A percentile compares a stretch with the other conserved stretches of the same genome.
Conservation (phyloP, 2,113 vertebrate species). For the Apodemus sylvaticus region DNA sequence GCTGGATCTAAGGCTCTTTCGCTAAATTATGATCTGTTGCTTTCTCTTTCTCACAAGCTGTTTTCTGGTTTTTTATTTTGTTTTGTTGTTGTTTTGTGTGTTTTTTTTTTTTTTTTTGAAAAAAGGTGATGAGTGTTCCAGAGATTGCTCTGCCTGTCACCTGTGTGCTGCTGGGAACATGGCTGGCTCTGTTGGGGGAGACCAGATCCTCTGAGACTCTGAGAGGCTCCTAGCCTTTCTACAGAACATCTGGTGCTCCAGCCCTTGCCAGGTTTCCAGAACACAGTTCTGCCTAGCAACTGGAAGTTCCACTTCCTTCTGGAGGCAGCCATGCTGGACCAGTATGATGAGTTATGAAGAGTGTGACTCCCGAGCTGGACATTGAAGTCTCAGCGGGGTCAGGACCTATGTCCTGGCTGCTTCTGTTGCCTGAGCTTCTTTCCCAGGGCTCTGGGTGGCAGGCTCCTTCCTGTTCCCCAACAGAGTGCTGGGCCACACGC, state of each 20-base stretch:
- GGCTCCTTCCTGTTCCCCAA: neutral
- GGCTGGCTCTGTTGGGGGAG: neutral
- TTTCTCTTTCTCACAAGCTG: neutral
- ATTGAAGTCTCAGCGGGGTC: neutral
- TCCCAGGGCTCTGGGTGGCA: neutral
- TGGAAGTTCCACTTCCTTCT: neutral
- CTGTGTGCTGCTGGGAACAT: neutral
- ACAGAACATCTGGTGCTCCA: neutral
- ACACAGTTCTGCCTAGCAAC: neutral
- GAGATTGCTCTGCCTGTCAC: neutral
- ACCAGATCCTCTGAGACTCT: neutral
- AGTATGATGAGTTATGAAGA: neutral
- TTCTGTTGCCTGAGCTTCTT: neutral
- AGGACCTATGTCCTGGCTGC: neutral
- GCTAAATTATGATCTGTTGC: neutral
- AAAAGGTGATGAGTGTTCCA: neutral
- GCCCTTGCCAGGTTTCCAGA: neutral
- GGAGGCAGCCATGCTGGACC: neutral
- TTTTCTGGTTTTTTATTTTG: neutral
- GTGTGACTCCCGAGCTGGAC: neutral
- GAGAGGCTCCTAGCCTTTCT: neutral
- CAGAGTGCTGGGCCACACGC: neutral
- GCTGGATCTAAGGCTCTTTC: neutral
- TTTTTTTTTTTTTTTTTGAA: neutral
- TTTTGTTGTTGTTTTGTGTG: neutral